phyloP scores from a whole-genome alignment of 1,140 invertebrate genomes.

The Drosophila takahashii region DNA sequence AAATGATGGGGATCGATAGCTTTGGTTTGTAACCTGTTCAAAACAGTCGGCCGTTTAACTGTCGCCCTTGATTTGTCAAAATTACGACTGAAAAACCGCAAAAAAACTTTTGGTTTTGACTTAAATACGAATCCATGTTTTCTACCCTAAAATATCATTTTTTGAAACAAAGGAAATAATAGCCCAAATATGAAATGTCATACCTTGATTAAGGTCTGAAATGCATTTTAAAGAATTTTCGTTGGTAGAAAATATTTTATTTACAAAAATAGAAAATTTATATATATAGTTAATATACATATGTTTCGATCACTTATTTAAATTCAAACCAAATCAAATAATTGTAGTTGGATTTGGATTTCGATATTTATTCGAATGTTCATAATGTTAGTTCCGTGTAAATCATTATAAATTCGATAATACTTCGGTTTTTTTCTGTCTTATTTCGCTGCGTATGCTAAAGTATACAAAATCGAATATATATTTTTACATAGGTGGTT shows the following conservation, averaged over 20 bases:
- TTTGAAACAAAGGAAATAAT: too few species aligned
- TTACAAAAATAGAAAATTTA: slow-evolving; percentile 46
- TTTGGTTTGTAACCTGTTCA: too few species aligned
- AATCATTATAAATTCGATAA: slow-evolving; percentile 45
- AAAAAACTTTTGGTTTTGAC: too few species aligned
- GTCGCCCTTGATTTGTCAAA: too few species aligned
- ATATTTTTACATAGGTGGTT: slow-evolving; percentile 39
- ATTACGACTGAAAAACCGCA: too few species aligned
- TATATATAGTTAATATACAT: slow-evolving; percentile 25
- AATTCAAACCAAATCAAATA: slow-evolving; percentile 3
- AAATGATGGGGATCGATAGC: too few species aligned
- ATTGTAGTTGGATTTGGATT: slow-evolving; percentile 11
- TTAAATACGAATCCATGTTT: too few species aligned
- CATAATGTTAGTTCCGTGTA: slow-evolving; percentile 24
- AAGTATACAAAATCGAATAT: slow-evolving; percentile 27
- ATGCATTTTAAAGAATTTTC: too few species aligned
- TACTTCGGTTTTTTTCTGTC: slow-evolving; percentile 35
- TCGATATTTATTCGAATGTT: slow-evolving; percentile 22
- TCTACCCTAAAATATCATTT: too few species aligned
- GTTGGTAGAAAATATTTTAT: slow-evolving; percentile 50
- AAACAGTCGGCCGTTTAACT: too few species aligned
- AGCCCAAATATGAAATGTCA: too few species aligned
- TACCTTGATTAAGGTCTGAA: too few species aligned
- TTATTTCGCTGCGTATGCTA: slow-evolving; percentile 1
- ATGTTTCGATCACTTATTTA: neutral